These are phyloP conservation scores for Caenorhabditis sulstoni DNA, from an alignment of 2,888 invertebrate species.

Conservation along the genomic window DNA sequence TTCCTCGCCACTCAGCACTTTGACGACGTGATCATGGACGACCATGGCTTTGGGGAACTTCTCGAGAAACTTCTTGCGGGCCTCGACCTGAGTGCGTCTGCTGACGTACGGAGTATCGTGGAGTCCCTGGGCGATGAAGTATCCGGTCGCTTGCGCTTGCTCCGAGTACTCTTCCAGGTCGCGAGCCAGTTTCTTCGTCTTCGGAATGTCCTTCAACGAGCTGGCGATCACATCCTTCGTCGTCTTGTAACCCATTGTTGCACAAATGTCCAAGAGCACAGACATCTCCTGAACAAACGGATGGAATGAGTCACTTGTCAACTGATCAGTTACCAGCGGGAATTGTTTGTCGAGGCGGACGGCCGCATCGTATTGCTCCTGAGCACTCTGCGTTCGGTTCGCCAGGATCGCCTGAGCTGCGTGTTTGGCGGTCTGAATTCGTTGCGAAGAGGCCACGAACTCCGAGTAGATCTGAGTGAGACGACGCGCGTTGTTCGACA, in stretches of 20 bases:
- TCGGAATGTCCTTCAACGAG: slow-evolving; percentile 19
- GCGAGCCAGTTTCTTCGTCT: slow-evolving; percentile 12
- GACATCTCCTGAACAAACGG: slow-evolving; percentile 38
- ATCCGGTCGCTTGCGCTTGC: slow-evolving; percentile 12
- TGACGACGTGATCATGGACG: slow-evolving; percentile 26
- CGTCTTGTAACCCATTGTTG: slow-evolving; percentile 6
- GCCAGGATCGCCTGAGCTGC: slow-evolving; percentile 30
- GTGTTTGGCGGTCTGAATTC: slow-evolving; percentile 27
- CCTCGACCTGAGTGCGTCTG: neutral
- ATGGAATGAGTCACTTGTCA: too few species aligned
- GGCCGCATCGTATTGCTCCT: slow-evolving; percentile 22
- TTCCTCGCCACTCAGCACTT: slow-evolving; percentile 5
- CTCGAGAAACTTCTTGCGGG: slow-evolving; percentile 11
- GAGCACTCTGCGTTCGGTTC: slow-evolving; percentile 15
- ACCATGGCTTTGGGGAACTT: slow-evolving; percentile 29
- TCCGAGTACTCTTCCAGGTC: slow-evolving; percentile 31
- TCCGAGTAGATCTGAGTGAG: neutral
- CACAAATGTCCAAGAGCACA: slow-evolving; percentile 15
- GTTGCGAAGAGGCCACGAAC: slow-evolving; percentile 14
- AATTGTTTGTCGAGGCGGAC: slow-evolving; percentile 12
- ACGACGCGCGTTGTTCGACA: slow-evolving; percentile 4
- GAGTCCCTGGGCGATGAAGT: slow-evolving; percentile 19
- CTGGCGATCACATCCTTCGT: slow-evolving; percentile 15
- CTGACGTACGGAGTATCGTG: slow-evolving; percentile 16
- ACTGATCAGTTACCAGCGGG: slow-evolving; percentile 10